Percentiles rank a stretch among this genome's conserved stretches.
phyloP scores from a whole-genome alignment of 2,797 vertebrate genomes.

The Sebastes glaucus region DNA sequence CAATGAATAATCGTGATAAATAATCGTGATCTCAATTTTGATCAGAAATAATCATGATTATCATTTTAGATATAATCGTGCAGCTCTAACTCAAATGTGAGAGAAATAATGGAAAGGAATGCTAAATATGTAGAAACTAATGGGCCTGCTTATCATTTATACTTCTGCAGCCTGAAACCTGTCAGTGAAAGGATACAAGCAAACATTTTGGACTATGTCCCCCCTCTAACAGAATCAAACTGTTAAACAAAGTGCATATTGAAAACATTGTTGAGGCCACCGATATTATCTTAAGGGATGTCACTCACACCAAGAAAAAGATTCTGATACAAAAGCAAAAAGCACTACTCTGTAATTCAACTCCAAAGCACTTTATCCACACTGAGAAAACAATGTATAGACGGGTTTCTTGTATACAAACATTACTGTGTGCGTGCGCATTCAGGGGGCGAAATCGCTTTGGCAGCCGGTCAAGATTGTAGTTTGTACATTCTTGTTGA shows the following conservation, averaged over 20 bases:
- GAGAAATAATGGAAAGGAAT: slow-evolving; percentile 7
- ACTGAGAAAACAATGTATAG: slow-evolving; percentile 29
- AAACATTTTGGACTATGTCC: background rate
- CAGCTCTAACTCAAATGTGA: slow-evolving; percentile 6
- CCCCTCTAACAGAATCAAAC: slow-evolving; percentile 39
- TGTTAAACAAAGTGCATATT: slow-evolving; percentile 74
- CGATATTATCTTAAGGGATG: slow-evolving; percentile 54
- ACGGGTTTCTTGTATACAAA: too few species aligned
- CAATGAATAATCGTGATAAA: too few species aligned
- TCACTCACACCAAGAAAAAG: slow-evolving; percentile 48
- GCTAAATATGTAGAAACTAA: background rate
- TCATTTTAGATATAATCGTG: too few species aligned
- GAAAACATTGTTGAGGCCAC: slow-evolving; percentile 70
- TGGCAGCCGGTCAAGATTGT: too few species aligned
- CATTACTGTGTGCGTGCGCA: too few species aligned
- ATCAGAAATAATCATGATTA: too few species aligned
- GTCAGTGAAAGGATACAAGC: slow-evolving; percentile 1
- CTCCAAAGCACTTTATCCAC: slow-evolving; percentile 62
- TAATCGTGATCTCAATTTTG: too few species aligned
- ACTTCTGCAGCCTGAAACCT: background rate
- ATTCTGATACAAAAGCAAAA: slow-evolving; percentile 55
- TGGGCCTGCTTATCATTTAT: slow-evolving; percentile 1
- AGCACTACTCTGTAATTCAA: slow-evolving; percentile 60
- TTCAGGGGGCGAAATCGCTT: too few species aligned
- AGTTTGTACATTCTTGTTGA: too few species aligned